Evolutionary conservation across 2,888 invertebrate genomes (phyloP).

Genomic region (Chrysolina americana): DNA sequence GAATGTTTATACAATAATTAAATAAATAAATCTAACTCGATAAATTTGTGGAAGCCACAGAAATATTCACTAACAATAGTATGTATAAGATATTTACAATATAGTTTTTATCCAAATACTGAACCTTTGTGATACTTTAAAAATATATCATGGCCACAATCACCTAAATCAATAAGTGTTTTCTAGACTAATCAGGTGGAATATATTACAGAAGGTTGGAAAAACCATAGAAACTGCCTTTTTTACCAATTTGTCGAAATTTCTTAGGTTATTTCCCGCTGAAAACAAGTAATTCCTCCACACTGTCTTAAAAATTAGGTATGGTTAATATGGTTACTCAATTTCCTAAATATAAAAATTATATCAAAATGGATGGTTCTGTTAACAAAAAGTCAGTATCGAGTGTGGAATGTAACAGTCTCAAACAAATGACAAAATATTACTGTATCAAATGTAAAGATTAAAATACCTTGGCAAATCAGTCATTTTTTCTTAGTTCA

Average conservation of each 20-base stretch:
- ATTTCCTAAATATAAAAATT: constrained; percentile 10
- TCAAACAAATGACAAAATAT: constrained; percentile 18
- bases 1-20: constrained; percentile 61
- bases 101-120: constrained; percentile 60
- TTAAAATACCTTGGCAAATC: too few species aligned
- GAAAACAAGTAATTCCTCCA: constrained; percentile 13
- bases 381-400: constrained; percentile 28
- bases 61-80: constrained; percentile 53
- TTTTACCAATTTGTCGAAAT: neutral
- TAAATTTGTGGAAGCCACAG: constrained; percentile 59
- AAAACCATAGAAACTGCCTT: constrained; percentile 36
- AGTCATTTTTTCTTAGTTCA: too few species aligned
- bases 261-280: neutral
- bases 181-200: constrained; percentile 37
- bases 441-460: neutral
- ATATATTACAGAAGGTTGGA: constrained; percentile 44
- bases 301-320: constrained; percentile 11
- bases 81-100: constrained; percentile 61
- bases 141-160: constrained; percentile 63
- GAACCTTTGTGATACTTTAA: constrained; percentile 60
- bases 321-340: constrained; percentile 19
- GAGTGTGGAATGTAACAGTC: constrained; percentile 39
- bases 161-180: constrained; percentile 41
- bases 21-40: constrained; percentile 61
- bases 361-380: constrained; percentile 29